A percentile compares a stretch with the other conserved stretches of the same genome.
Conservation (phyloP, 2,888 invertebrate genomes). For the Dicyrtoma fusca region DNA sequence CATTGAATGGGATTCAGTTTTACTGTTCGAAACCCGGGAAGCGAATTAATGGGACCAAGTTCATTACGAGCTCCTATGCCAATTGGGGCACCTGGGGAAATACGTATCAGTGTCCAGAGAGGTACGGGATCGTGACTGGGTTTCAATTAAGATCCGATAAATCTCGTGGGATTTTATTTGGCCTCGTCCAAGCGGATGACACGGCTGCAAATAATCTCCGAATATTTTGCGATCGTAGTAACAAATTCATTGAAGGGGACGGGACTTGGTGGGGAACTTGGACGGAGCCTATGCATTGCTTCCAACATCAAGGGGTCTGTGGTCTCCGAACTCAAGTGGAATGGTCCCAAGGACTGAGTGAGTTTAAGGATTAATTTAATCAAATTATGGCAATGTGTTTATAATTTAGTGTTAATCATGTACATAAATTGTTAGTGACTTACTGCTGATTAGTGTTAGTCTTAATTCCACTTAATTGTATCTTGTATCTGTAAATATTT, state of each 20-base stretch:
- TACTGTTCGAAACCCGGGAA: conserved; percentile 25
- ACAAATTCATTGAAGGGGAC: conserved; percentile 29
- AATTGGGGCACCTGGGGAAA: conserved; percentile 51
- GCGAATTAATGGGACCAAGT: conserved; percentile 2
- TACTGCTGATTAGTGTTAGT: too few relatives aligned
- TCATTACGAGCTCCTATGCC: conserved; percentile 47
- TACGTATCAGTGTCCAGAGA: conserved; percentile 40
- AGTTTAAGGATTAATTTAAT: conserved; percentile 33
- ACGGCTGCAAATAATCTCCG: conserved; percentile 52
- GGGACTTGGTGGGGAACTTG: conserved; percentile 32
- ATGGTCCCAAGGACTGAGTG: conserved; percentile 46
- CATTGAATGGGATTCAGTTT: conserved; percentile 35
- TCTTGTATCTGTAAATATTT: too few relatives aligned
- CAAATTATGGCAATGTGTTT: too few relatives aligned
- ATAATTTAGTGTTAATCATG: too few relatives aligned
- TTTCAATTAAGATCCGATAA: conserved; percentile 28
- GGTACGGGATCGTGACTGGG: conserved; percentile 19
- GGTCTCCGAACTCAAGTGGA: conserved; percentile 53
- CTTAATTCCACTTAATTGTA: too few relatives aligned
- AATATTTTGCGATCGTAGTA: conserved; percentile 41
- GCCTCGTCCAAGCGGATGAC: conserved; percentile 40
- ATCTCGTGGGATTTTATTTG: conserved; percentile 27
- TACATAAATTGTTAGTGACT: too few relatives aligned
- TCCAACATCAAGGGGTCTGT: conserved; percentile 45
- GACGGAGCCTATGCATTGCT: conserved; percentile 21